A percentile compares a stretch with the other conserved stretches of the same genome.
phyloP scores from a whole-genome alignment of 2,888 invertebrate genomes.

The Tachystola acroxantha region DNA sequence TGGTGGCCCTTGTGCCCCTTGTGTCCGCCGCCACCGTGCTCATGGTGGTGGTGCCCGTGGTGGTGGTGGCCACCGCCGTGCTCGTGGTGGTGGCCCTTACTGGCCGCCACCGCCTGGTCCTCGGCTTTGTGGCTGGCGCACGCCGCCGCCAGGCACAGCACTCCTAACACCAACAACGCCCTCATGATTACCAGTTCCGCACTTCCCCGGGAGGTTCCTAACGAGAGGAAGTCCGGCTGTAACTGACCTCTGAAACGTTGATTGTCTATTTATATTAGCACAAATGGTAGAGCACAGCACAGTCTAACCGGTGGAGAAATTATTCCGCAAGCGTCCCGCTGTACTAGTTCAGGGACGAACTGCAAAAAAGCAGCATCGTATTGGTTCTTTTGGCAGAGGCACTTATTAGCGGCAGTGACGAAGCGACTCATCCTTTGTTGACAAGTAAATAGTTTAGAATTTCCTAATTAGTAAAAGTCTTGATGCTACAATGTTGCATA shows the following conservation, averaged over 20 bases:
- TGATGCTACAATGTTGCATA: no score
- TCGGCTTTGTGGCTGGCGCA: conserved; percentile 43
- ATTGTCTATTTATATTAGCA: conserved; percentile 67
- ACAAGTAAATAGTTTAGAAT: no score
- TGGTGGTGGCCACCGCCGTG: conserved; percentile 83
- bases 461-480: no score
- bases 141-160: conserved; percentile 52
- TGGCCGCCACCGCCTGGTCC: conserved; percentile 70
- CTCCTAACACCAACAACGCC: conserved; percentile 50
- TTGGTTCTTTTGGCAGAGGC: conserved; percentile 6
- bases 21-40: conserved; percentile 85
- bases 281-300: conserved; percentile 32
- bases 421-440: no score
- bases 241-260: conserved; percentile 54
- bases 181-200: conserved; percentile 39
- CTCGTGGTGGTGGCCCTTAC: conserved; percentile 70
- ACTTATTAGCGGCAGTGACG: neutral
- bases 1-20: conserved; percentile 87
- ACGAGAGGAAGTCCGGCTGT: conserved; percentile 59
- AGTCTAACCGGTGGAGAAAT: conserved; percentile 54
- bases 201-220: conserved; percentile 21
- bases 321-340: conserved; percentile 63
- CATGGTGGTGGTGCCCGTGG: conserved; percentile 81
- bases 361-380: conserved; percentile 30
- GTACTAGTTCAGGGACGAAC: conserved; percentile 65